Evolutionary conservation across 2,888 invertebrate species (phyloP), one percentile per base, ranked within the genome.

Genomic region (Ommatoiulus sabulosus): DNA sequence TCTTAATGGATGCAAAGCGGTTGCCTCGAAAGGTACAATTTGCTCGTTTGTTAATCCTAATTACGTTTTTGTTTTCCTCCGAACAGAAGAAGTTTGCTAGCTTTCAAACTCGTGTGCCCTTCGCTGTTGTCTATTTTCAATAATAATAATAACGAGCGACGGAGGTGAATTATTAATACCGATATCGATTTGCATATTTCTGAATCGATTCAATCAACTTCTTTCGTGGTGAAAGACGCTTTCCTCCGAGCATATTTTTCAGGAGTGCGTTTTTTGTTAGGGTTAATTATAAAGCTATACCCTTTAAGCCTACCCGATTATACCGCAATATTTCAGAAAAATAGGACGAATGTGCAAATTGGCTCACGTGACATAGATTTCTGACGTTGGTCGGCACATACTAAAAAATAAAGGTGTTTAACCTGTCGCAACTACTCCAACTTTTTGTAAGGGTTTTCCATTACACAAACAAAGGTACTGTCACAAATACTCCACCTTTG

Each of bases 171-270:
- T 80, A 80, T 80, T 80, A 80, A 80, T 80, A 35, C 35, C 12
- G 10, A 80, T 80, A 80, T 80, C 80, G 80, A 80, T 80, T 80
- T 80, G 80, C 80, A 80, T 80, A 80, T 80, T 80, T 80, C 8
- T 35, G 1, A 80, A 80, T 80, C 80, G 80, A 80, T 80, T 80
- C 80, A 80, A 80, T 80, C 80, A 35, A 80, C 80, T 80, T 80
- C 80, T 80, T 80, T 80, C 35, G 80, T 80, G 12, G 24, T 3
- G 46, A 17, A 80, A 80, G 10, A 35, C 10, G 20, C 2, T 80
- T 72, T 24, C 72, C 72, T 72, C 0, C 24, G 3, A 72, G 20
- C 80, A 10, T 80, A 80, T 35, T 80, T 80, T 80, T 80, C 35
- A 80, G 80, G 80, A 80, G 80, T 80, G 35, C 35, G 35, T 80